phyloP scores from a whole-genome alignment of 2,113 vertebrate genomes.

The Rutilus rutilus region DNA sequence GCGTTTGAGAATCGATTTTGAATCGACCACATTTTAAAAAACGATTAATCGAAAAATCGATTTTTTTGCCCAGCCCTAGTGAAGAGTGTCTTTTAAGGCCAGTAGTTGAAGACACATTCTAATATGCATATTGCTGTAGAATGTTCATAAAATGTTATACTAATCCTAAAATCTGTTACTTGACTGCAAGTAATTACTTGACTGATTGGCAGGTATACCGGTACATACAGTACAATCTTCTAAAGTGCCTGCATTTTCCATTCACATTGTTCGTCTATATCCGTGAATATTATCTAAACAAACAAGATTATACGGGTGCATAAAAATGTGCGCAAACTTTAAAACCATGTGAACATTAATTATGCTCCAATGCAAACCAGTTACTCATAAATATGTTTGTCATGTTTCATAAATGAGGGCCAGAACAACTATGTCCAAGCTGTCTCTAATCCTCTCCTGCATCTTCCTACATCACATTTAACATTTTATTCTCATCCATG shows the following conservation, averaged over 20 bases:
- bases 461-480: background rate
- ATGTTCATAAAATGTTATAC: background rate
- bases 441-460: background rate
- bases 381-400: background rate
- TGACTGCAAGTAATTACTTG: background rate
- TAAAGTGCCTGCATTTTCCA: background rate
- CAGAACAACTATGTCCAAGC: background rate
- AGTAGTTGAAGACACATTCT: background rate
- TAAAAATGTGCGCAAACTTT: background rate
- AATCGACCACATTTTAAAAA: too few species aligned
- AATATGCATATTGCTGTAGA: background rate
- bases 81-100: background rate
- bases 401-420: background rate
- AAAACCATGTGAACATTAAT: background rate
- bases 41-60: too few species aligned
- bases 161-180: background rate
- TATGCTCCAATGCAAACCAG: background rate
- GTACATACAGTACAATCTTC: conserved; percentile 11
- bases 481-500: background rate
- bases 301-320: background rate
- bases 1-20: too few species aligned
- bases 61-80: too few species aligned
- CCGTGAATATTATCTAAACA: background rate
- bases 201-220: background rate
- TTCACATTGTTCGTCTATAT: background rate